Percentiles rank a stretch among this genome's conserved stretches.
Conservation (phyloP, 2,888 invertebrate species). For the Nebria salina region DNA sequence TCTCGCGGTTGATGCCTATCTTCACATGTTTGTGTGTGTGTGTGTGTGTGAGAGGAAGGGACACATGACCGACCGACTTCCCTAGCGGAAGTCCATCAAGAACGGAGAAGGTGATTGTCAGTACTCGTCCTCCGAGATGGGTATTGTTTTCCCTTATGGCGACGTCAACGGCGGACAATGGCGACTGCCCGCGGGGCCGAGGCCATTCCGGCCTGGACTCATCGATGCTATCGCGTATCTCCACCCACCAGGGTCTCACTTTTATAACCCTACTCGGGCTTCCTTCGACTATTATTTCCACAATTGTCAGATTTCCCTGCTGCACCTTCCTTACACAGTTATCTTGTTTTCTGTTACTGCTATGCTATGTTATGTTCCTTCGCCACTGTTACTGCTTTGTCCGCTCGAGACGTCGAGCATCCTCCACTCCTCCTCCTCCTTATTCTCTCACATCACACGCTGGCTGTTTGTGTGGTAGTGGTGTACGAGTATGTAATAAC, state of each 20-base stretch:
- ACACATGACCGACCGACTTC: conserved; percentile 53
- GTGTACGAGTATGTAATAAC: conserved; percentile 51
- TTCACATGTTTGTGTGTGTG: conserved; percentile 7
- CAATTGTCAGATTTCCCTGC: conserved; percentile 54
- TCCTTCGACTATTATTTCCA: conserved; percentile 59
- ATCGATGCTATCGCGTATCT: conserved; percentile 60
- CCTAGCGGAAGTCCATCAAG: conserved; percentile 60
- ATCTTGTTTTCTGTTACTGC: conserved; percentile 54
- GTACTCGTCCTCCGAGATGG: conserved; percentile 52
- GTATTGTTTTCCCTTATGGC: conserved; percentile 61
- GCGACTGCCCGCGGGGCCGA: conserved; percentile 52
- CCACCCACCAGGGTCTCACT: conserved; percentile 53
- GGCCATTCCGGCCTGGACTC: conserved; percentile 55
- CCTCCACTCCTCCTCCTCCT: background rate
- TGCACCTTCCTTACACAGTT: conserved; percentile 54
- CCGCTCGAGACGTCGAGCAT: conserved; percentile 3
- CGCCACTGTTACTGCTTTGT: background rate
- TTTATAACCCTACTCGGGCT: conserved; percentile 56
- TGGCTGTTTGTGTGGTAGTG: background rate
- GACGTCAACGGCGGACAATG: conserved; percentile 49
- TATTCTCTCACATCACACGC: background rate
- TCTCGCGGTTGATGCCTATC: background rate
- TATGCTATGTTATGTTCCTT: background rate
- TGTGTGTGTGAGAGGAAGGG: conserved; percentile 54
- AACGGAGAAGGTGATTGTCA: conserved; percentile 58